Conservation (phyloP, 2,113 vertebrate genomes). For the Notothenia rossii region DNA sequence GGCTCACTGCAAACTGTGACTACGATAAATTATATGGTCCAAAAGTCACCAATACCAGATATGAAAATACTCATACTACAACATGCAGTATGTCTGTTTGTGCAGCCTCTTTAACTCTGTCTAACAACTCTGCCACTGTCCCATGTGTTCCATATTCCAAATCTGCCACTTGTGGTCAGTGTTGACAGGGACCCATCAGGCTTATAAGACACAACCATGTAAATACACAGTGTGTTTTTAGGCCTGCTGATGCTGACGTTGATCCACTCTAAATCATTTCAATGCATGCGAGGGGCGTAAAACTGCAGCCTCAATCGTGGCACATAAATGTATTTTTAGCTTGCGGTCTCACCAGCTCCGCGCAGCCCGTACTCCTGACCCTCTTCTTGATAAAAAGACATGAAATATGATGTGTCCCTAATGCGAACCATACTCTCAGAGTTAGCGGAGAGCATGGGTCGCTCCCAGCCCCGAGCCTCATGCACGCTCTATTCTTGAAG, state of each 20-base stretch:
- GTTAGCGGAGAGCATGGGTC: constrained; percentile 28
- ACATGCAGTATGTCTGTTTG: neutral
- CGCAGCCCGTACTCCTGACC: constrained; percentile 50
- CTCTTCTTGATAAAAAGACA: constrained; percentile 81
- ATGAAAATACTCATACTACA: neutral
- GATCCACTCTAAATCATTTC: constrained; percentile 72
- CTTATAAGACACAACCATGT: constrained; percentile 56
- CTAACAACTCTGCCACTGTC: neutral
- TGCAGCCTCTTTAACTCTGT: neutral
- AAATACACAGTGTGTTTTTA: constrained; percentile 59
- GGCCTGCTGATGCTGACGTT: constrained; percentile 54
- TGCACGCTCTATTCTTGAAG: constrained; percentile 43
- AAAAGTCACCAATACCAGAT: neutral
- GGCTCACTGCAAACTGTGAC: neutral
- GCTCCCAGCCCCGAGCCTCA: constrained; percentile 12
- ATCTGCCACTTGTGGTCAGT: constrained; percentile 39
- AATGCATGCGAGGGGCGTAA: constrained; percentile 71
- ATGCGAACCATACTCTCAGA: constrained; percentile 69
- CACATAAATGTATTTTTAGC: constrained; percentile 77
- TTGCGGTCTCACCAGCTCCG: constrained; percentile 53
- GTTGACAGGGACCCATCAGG: constrained; percentile 40
- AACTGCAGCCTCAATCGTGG: constrained; percentile 58
- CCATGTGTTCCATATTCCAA: constrained; percentile 9
- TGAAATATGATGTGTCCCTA: constrained; percentile 78
- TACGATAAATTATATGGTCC: neutral